Base-by-base conservation (phyloP, 1,140 invertebrate species). In the Zaprionus lachaisei region DNA sequence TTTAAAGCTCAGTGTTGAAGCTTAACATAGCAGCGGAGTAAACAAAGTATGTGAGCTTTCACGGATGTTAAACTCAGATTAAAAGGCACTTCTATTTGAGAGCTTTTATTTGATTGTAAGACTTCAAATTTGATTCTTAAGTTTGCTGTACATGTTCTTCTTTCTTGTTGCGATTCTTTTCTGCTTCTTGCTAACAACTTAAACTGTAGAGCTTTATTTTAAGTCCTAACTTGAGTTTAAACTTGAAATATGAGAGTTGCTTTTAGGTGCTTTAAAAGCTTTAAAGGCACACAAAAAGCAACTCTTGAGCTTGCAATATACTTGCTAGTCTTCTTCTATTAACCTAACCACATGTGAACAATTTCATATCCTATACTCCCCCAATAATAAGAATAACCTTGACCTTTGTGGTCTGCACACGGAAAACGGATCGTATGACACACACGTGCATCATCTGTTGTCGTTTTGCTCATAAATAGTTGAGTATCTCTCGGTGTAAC, bases 361-460 rank as follows among this genome's bases (percentile, higher is more conserved):
- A 17, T 17, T 47, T 9, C 6, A 6, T 7, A 41, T 41, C 15
- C n/a, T 7, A 47, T 47, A 3, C n/a, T n/a, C n/a, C 2, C 41
- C n/a, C 3, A n/a, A 17, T 41, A 41, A 41, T n/a, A n/a, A n/a
- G 14, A n/a, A 41, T 41, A 41, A n/a, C 6, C n/a, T 47, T 47
- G n/a, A 47, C 41, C n/a, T 47, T 47, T 47, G n/a, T 47, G 41
- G 41, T 47, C 41, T 47, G 41, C 41, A 47, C 38, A 47, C 15
- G 15, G 38, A n/a, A 41, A 41, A 6, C 4, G 41, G 41, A 17
- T 47, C n/a, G n/a, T 47, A 47, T 47, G 41, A 47, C 41, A 34
- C 0, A 34, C 31, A 47, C 41, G 20, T 51, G 47, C 47, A 51
- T 51, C 20, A 51, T 51, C 47, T 24, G 47, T 51, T 22, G 6